A percentile compares a stretch with the other conserved stretches of the same genome.
phyloP scores from a whole-genome alignment of 2,113 vertebrate genomes.

The Cephalopterus ornatus region DNA sequence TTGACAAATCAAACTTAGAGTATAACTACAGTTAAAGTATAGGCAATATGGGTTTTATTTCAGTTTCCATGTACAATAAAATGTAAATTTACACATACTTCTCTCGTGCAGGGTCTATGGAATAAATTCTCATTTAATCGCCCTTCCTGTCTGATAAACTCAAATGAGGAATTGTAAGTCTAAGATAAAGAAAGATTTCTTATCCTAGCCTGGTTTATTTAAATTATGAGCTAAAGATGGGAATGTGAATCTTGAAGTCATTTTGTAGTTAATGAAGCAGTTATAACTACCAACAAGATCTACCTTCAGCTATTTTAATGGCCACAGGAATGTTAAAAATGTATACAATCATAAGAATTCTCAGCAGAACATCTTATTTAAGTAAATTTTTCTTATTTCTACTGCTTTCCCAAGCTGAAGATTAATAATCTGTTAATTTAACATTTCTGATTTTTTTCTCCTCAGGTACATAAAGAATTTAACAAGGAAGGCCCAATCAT shows the following conservation, averaged over 20 bases:
- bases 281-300: not conserved
- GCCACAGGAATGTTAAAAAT: not conserved
- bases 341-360: not conserved
- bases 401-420: not conserved
- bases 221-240: not conserved
- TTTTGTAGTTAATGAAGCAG: constrained; percentile 41
- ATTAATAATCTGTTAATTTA: not conserved
- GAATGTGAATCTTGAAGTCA: constrained; percentile 4
- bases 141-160: not conserved
- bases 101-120: not conserved
- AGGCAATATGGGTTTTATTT: not conserved
- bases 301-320: constrained; percentile 21
- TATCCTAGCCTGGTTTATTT: not conserved
- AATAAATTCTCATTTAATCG: not conserved
- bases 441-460: not conserved
- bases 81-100: not conserved
- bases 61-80: not conserved
- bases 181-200: constrained; percentile 31
- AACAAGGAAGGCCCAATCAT: not conserved
- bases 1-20: not conserved
- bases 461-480: not conserved
- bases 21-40: not conserved
- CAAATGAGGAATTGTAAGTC: not conserved
- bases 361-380: not conserved
- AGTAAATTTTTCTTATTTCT: constrained; percentile 3